Evolutionary conservation across 2,113 vertebrate species (phyloP), one percentile per base, ranked within the genome.

Genomic region (Microtus oregoni): DNA sequence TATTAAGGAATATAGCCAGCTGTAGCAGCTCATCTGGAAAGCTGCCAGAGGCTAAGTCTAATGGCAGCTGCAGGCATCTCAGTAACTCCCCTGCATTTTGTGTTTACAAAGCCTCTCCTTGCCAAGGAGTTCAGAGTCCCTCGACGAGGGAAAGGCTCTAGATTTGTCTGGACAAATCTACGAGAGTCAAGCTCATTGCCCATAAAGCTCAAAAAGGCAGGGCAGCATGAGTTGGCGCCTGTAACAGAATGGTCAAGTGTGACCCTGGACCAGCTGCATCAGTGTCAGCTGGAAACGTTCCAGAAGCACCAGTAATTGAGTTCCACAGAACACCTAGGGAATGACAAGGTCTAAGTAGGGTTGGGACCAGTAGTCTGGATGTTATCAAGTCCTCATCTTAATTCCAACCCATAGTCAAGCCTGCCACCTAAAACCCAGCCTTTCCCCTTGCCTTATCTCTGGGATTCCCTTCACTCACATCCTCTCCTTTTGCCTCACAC

Each of bases 1-100:
- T 96, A 94, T 89, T 96, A 92, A 93, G 79, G 79, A 94, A 93
- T 90, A 93, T 87, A 95, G 85, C 88, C 94, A 93, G 76, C 76
- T 94, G 63, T 92, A 85, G 38, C 72, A 78, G 5, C 38, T 11
- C 88, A 97, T 94, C 85, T 94, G 82, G 96, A 89, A 81, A 96
- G 63, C 44, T 78, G 90, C 79, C 11, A 1, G 44, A 90, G 58
- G 93, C 44, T 72, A 95, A 92, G 32, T 67, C 77, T 96, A 97
- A 97, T 73, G 47, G 85, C 13, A 93, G 67, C 79, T 93, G 19
- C 28, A 61, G 41, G 88, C 28, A 41, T 94, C 79, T 77, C 68
- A 95, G 85, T 93, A 96, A 90, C 95, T 94, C 0, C 0, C 52
- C 70, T 3, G 2, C 35, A 94, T 44, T 89, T 72, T 86, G 88